phyloP scores from a whole-genome alignment of 2,113 vertebrate species.

The Oryzias javanicus region DNA sequence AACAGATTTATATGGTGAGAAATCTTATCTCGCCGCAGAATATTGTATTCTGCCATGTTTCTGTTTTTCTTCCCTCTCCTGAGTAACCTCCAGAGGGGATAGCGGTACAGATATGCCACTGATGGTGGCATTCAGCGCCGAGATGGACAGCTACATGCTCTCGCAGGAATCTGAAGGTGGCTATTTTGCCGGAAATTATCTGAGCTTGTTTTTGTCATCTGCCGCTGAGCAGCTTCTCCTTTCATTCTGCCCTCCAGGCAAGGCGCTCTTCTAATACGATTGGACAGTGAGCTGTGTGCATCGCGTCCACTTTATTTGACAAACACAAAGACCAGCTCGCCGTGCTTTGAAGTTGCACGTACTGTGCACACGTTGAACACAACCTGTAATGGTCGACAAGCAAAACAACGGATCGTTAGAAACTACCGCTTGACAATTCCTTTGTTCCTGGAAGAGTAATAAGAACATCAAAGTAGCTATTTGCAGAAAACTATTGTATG shows the following conservation, averaged over 20 bases:
- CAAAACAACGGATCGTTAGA: too few species aligned
- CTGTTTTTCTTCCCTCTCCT: not conserved
- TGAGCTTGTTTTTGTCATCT: not conserved
- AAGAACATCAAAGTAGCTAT: too few species aligned
- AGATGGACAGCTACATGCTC: not conserved
- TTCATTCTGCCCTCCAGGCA: constrained; percentile 23
- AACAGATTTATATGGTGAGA: not conserved
- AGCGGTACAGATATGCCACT: too few species aligned
- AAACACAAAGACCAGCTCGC: not conserved
- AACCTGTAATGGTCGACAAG: too few species aligned
- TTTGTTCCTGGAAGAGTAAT: too few species aligned
- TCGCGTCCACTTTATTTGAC: constrained; percentile 10
- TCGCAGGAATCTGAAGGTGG: constrained; percentile 1
- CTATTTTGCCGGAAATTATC: not conserved
- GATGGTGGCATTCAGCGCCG: not conserved
- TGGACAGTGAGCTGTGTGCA: constrained; percentile 24
- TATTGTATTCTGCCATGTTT: not conserved
- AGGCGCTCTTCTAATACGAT: constrained; percentile 27
- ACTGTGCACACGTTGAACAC: too few species aligned
- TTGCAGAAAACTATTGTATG: too few species aligned
- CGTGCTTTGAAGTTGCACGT: too few species aligned
- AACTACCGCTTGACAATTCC: too few species aligned
- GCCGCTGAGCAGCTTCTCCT: constrained; percentile 28
- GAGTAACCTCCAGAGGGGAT: too few species aligned
- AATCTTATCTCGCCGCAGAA: too few species aligned